Evolutionary conservation across 2,113 vertebrate genomes (phyloP).

Genomic region (Rhagologus leucostigma): DNA sequence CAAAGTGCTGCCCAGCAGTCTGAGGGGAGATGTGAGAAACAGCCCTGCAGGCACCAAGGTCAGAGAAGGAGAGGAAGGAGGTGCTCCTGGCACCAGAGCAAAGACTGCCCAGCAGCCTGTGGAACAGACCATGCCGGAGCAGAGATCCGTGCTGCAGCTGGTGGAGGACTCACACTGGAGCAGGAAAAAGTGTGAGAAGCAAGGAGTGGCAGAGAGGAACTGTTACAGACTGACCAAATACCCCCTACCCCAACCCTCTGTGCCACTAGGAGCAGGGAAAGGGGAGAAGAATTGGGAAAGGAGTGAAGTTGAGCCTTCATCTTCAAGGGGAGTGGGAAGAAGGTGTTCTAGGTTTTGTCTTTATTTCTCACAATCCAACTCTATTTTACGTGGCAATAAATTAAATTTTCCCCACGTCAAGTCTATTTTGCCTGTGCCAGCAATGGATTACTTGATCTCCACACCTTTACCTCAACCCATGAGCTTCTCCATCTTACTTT

Average conservation of each 20-base stretch:
- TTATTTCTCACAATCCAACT: background rate
- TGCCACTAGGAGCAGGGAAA: background rate
- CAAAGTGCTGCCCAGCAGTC: background rate
- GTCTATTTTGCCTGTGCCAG: background rate
- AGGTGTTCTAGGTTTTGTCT: background rate
- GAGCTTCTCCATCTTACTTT: background rate
- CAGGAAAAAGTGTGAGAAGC: background rate
- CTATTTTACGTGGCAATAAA: background rate
- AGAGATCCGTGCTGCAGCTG: background rate
- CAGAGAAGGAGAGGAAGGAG: background rate
- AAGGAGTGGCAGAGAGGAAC: background rate
- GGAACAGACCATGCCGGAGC: background rate
- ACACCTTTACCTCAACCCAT: background rate
- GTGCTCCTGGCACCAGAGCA: background rate
- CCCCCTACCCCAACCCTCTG: too few relatives aligned
- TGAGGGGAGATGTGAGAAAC: background rate
- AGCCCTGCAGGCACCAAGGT: background rate
- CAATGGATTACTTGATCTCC: background rate
- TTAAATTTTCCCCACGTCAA: background rate
- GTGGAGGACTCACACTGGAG: background rate
- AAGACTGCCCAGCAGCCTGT: background rate
- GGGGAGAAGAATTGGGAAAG: background rate
- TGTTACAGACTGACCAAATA: background rate
- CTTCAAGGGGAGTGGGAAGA: background rate
- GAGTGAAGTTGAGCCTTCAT: background rate